Base-by-base conservation (phyloP, 2,888 invertebrate genomes). In the Amiota mariae region DNA sequence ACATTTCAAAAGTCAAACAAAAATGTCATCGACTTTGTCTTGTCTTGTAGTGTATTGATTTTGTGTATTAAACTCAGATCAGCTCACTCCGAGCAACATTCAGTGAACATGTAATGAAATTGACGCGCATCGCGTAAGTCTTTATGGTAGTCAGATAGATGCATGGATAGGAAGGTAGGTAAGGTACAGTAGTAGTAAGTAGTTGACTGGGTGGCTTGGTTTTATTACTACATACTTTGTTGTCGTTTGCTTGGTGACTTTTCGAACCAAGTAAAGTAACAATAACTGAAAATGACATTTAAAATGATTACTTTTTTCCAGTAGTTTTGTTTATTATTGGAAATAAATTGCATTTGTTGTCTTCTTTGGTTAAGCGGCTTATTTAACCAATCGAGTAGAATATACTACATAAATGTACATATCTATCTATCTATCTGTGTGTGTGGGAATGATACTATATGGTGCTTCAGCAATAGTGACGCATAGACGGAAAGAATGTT, bases 1-100 rank as follows among this genome's bases (percentile, higher is more conserved):
- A 75, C 78, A 77, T 75, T 78, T 78, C 47, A 73, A 85, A 83
- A 83, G 85, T 82, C 83, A 85, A 81, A 67, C 76, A 83, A 86
- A 86, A 83, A 85, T 83, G 83, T 83, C 83, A 86, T 80, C 85
- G 75, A 77, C 73, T 20, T 36, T 36, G 36, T 36, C 36, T 36
- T 36, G 36, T 36, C 36, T 36, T 2, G 18, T 59, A 59, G 3
- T 18, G 59, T 59, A 59, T 59, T 18, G 59, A 59, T 59, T 59
- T 59, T 59, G 18, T 59, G 11, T 15, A 18, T 18, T 59, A 11
- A 15, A 51, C n/a, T 51, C 18, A 15, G 59, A 11, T 11, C 59
- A 59, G 6, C 36, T 36, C 36, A 36, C 4, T 36, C 6, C 36
- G n/a, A 18, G 57, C 57, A 15, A n/a, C 10, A 57, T 6, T 13